phyloP scores from a whole-genome alignment of 2,113 vertebrate genomes.

The Enhydra lutris region DNA sequence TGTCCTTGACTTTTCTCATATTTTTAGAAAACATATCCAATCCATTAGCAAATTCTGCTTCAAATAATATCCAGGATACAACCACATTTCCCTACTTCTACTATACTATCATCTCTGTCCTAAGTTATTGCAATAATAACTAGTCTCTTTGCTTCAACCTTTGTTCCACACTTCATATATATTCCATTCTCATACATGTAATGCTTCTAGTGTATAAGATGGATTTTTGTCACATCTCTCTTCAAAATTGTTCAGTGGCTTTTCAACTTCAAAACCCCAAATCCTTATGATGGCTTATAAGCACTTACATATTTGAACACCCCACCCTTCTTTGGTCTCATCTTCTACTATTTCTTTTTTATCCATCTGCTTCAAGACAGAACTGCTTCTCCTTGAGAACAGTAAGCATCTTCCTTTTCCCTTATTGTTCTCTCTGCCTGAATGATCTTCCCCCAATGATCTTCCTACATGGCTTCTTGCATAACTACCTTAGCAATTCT shows the following conservation, averaged over 20 bases:
- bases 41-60: background rate
- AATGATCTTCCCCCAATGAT: background rate
- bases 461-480: background rate
- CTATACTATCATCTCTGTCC: background rate
- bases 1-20: background rate
- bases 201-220: background rate
- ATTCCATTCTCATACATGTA: background rate
- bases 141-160: background rate
- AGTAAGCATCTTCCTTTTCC: background rate
- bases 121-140: background rate
- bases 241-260: background rate
- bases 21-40: background rate
- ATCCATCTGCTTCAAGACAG: background rate
- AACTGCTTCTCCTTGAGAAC: background rate
- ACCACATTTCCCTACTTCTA: background rate
- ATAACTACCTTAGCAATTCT: background rate
- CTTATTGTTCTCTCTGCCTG: background rate
- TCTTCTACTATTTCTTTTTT: background rate
- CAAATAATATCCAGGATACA: background rate
- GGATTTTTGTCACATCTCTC: background rate
- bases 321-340: background rate
- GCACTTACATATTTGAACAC: background rate
- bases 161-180: background rate
- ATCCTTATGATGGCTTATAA: background rate
- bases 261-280: background rate